Evolutionary conservation across 2,797 vertebrate genomes (phyloP), one percentile per base, ranked within the genome.

Genomic region (Gymnoscopelus braueri): DNA sequence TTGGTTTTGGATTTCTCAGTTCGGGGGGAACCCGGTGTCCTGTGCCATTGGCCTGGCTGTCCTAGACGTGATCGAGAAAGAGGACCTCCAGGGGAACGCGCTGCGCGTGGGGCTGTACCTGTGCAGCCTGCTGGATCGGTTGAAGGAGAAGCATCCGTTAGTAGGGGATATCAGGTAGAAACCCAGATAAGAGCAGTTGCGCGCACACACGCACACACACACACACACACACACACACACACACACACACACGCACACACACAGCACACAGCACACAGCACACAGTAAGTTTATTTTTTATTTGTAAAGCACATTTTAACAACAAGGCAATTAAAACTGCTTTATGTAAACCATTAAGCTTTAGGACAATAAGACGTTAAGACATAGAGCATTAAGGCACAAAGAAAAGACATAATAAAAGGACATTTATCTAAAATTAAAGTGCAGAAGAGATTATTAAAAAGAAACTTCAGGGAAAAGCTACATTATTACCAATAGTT

Each of bases 21-120:
- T 98, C 88, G 98, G 96, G 26, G 98, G 98, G 56, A 99, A 99
- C 78, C 97, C 98, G 0, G 98, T 99, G 55, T 99, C 98, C 3
- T 99, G 97, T 77, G 97, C 97, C 74, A 93, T 98, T 73, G 97
- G 96, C 2, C 78, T 98, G 88, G 96, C 97, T 1, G 97, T 99
- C 50, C 88, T 99, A 3, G 95, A 98, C 6, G 80, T 98, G 79
- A 97, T 99, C 75, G 92, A 93, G 87, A 95, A 94, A 71, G 97
- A 99, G 88, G 94, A 96, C 85, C 96, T 99, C 53, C 95, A 93
- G 90, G 93, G 91, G 26, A 97, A 99, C 68, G 98, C 98, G 0
- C 77, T 88, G 23, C 87, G 51, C n/a, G 96, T 98, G 60, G 98
- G 98, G 29, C 86, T 84, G 57, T 94, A 98, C 69, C 93, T 99